A percentile compares a stretch with the other conserved stretches of the same genome.
phyloP scores from a whole-genome alignment of 2,113 vertebrate species.

The Chaenogobius annularis region DNA sequence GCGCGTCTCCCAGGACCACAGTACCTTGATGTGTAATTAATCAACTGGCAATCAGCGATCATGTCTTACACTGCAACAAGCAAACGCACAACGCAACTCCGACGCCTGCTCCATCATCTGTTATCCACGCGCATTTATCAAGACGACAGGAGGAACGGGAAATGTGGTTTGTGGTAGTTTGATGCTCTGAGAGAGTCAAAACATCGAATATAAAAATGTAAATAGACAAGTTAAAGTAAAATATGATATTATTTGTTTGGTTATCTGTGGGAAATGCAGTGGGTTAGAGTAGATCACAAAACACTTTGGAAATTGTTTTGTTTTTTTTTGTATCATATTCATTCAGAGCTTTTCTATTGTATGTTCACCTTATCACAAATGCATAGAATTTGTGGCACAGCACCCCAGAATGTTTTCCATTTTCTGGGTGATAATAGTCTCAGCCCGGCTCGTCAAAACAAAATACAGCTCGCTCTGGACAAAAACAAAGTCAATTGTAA shows the following conservation, averaged over 20 bases:
- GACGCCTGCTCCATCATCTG: not conserved
- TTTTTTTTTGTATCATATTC: too few species aligned
- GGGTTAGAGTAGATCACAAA: too few species aligned
- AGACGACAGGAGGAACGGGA: not conserved
- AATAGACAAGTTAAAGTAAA: too few species aligned
- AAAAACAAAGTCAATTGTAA: not conserved
- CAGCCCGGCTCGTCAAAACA: conserved; percentile 1
- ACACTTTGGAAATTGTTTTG: too few species aligned
- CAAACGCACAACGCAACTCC: conserved; percentile 1
- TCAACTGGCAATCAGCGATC: conserved; percentile 38
- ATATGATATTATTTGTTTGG: too few species aligned
- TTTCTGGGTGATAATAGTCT: conserved; percentile 7
- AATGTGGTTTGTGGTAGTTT: not conserved
- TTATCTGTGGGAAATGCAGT: not conserved
- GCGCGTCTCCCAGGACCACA: conserved; percentile 25
- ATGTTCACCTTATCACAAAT: not conserved
- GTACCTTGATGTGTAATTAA: conserved; percentile 39
- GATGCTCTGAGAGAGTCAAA: not conserved
- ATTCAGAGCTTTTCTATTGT: not conserved
- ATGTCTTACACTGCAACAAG: conserved; percentile 29
- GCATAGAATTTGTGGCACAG: not conserved
- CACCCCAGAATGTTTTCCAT: not conserved
- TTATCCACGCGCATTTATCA: conserved; percentile 6
- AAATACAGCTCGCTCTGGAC: not conserved
- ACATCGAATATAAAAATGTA: not conserved